Percentiles rank a stretch among this genome's conserved stretches.
phyloP scores from a whole-genome alignment of 2,797 vertebrate genomes.

The Dendrocincla tyrannina region DNA sequence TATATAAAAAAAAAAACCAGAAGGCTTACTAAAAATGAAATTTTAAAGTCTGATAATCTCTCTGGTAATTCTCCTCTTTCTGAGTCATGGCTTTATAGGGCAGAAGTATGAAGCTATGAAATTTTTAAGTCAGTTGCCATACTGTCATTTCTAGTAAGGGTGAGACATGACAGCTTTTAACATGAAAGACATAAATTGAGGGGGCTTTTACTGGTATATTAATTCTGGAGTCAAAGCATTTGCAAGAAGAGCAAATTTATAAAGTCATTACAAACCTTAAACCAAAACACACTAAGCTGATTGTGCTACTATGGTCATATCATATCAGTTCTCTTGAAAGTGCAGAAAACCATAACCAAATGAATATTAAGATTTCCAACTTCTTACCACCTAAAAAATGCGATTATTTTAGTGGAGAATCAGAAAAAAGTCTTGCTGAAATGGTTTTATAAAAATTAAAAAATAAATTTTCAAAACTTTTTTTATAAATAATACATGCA shows the following conservation, averaged over 20 bases:
- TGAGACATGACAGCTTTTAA: not conserved
- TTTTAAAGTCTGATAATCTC: not conserved
- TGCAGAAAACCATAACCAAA: not conserved
- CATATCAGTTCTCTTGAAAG: not conserved
- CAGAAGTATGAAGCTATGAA: not conserved
- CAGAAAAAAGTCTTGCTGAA: not conserved
- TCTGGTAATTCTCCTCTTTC: not conserved
- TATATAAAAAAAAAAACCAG: not conserved
- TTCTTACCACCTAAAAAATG: fast-evolving
- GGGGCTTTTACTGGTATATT: fast-evolving
- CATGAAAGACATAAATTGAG: not conserved
- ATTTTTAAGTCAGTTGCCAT: not conserved
- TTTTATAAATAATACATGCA: not conserved
- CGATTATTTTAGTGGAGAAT: not conserved
- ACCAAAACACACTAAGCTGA: not conserved
- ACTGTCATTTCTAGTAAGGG: not conserved
- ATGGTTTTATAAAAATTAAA: not conserved
- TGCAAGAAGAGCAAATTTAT: not conserved
- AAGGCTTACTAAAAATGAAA: not conserved
- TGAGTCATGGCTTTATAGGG: not conserved
- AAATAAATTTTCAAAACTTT: not conserved
- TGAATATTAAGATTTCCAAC: not conserved
- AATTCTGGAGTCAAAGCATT: not conserved
- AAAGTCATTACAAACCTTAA: not conserved
- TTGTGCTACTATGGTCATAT: not conserved